Base-by-base conservation (phyloP, 30 jellyfish, hydroid and myxozoan species). In the Nemopilema nomurai region DNA sequence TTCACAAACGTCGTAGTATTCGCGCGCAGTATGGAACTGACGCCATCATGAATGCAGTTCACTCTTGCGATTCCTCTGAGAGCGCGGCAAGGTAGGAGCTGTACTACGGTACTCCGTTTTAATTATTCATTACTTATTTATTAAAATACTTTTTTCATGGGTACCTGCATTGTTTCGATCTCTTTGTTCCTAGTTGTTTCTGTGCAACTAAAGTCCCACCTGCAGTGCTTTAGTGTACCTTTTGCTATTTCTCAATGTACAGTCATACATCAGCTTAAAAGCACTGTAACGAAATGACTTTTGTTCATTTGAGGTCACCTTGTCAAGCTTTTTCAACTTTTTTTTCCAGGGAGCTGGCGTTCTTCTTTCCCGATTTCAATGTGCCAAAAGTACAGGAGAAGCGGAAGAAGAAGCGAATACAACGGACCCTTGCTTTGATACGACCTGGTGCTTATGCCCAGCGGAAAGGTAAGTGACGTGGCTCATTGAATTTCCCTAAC, bases 11-110 rank as follows among this genome's bases (percentile, higher is more conserved):
- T 79, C 69, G 3, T 32, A 93, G 98, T 74, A 81, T 93, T 28
- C 97, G 98, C 23, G 98, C 98, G 6, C 92, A 83, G 76, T 93
- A 83, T 87, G 98, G 98, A 17, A 93, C 98, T 8, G 98, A 93
- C 65, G 49, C 88, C 20, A 66, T 93, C 28, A 93, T 70, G 88
- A 88, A 93, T 76, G 98, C 98, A 19, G 85, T 93, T 23, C 98
- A 93, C 67, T 81, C 92, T 24, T 87, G 97, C 80, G 98, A 93
- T 65, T 77, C 98, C 18, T 29, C 87, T 24, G 97, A 93, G 77
- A 93, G 97, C 84, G 98, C 98, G n/a, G 97, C 97, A 23, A 89
- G 89, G 96, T 89, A 81, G 25, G 84, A 1, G 57, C 9, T 13
- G 9, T 41, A 13, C 6, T 41, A 41, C 13, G 57, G 13, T 41